Percentiles rank a stretch among this genome's conserved stretches.
phyloP scores from a whole-genome alignment of 1,140 invertebrate species.

The Drosophila trapezifrons region DNA sequence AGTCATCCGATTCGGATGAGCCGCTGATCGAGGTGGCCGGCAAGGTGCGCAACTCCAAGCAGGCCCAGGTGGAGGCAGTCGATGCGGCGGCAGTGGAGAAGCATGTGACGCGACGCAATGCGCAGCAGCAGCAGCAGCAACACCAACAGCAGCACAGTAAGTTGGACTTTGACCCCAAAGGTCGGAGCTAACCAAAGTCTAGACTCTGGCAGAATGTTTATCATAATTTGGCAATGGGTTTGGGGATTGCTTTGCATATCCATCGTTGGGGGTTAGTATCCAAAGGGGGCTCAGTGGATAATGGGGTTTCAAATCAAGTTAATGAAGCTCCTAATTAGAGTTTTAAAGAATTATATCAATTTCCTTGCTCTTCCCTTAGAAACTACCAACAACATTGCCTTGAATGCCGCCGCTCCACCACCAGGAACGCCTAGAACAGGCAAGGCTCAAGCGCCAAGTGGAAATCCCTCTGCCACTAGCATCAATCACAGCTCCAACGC shows the following conservation, averaged over 20 bases:
- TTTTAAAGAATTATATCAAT: no score
- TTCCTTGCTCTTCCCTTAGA: constrained; percentile 22
- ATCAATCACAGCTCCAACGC: constrained; percentile 42
- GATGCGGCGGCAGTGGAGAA: constrained; percentile 49
- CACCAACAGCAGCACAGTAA: constrained; percentile 60
- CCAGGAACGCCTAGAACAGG: constrained; percentile 24
- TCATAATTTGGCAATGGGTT: neutral
- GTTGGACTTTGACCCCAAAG: constrained; percentile 25
- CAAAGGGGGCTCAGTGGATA: neutral
- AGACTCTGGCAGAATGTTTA: neutral
- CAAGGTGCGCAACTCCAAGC: constrained; percentile 86
- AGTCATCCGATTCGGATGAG: constrained; percentile 91
- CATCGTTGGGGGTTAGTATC: neutral
- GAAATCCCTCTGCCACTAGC: constrained; percentile 5
- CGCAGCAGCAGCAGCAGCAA: constrained; percentile 64
- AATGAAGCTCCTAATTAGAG: no score
- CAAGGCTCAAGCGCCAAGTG: constrained; percentile 45
- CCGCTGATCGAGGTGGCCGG: constrained; percentile 89
- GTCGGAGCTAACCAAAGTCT: neutral
- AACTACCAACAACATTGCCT: constrained; percentile 31
- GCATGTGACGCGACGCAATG: constrained; percentile 74
- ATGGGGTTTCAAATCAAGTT: neutral
- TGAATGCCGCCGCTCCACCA: constrained; percentile 20
- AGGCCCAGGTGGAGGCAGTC: constrained; percentile 57
- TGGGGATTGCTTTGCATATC: neutral